Percentiles rank a stretch among this genome's conserved stretches.
Conservation (phyloP, 2,888 invertebrate species). For the Pandemis heparana region DNA sequence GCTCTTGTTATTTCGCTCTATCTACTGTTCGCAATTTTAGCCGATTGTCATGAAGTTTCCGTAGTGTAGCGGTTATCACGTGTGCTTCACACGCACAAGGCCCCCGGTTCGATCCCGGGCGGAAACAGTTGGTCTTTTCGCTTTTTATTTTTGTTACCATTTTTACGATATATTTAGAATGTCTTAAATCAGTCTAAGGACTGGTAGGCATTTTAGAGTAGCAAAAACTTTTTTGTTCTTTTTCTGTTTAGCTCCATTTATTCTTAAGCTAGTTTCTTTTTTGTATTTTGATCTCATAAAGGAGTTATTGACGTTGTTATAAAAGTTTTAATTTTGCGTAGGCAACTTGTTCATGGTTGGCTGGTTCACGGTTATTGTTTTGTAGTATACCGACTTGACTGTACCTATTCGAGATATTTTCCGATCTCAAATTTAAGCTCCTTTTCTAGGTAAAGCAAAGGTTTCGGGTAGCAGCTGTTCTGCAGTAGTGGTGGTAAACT, state of each 20-base stretch:
- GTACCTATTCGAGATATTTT: constrained; percentile 18
- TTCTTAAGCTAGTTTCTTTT: no score
- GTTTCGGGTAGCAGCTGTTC: constrained; percentile 21
- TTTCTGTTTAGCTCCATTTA: no score
- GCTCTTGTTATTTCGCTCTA: constrained; percentile 10
- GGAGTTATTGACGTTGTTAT: no score
- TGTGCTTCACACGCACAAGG: constrained; percentile 93
- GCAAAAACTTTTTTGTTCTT: no score
- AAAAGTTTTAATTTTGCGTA: no score
- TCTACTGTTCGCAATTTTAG: constrained; percentile 20
- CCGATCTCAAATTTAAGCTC: constrained; percentile 18
- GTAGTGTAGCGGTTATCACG: constrained; percentile 93
- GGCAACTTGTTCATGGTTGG: no score
- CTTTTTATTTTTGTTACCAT: not conserved
- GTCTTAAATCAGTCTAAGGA: no score
- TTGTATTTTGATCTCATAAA: no score
- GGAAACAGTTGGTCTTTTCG: constrained; percentile 76
- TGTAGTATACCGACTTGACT: no score
- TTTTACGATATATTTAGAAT: not conserved
- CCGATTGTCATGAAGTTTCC: constrained; percentile 69
- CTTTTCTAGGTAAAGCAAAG: constrained; percentile 12
- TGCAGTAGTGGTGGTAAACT: constrained; percentile 5
- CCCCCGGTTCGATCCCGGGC: constrained; percentile 90
- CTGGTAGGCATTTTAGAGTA: no score
- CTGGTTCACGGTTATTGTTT: no score